Evolutionary conservation across 1,140 invertebrate species (phyloP).

Genomic region (Lutraria rhynchaena): DNA sequence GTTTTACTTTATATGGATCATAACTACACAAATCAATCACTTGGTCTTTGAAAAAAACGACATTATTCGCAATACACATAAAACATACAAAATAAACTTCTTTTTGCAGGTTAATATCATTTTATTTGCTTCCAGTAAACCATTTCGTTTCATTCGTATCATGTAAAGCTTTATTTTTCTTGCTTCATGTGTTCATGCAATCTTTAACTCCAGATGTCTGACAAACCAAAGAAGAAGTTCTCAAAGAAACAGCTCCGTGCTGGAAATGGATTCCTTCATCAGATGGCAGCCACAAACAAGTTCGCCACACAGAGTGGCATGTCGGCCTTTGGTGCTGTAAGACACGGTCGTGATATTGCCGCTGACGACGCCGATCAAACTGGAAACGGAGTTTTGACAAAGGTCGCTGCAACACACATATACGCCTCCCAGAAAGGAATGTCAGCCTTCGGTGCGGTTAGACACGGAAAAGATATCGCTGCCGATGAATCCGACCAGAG

Average conservation of each 20-base stretch:
- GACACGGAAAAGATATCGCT: slow-evolving; percentile 88
- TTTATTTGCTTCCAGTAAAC: background rate
- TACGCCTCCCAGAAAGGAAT: slow-evolving; percentile 94
- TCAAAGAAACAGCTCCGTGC: slow-evolving; percentile 94
- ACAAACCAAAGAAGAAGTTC: slow-evolving; percentile 90
- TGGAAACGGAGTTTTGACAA: slow-evolving; percentile 93
- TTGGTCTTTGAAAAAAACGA: too few relatives aligned
- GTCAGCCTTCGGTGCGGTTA: slow-evolving; percentile 90
- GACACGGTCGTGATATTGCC: slow-evolving; percentile 76
- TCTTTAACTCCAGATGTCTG: slow-evolving; percentile 55
- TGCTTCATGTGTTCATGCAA: background rate
- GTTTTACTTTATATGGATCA: too few relatives aligned
- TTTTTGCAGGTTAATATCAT: too few relatives aligned
- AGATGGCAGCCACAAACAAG: slow-evolving; percentile 89
- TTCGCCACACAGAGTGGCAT: slow-evolving; percentile 83
- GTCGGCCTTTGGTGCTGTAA: slow-evolving; percentile 69
- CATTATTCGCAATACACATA: background rate
- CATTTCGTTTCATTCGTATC: background rate
- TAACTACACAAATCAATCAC: too few relatives aligned
- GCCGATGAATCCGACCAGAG: slow-evolving; percentile 84
- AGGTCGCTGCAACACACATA: slow-evolving; percentile 97
- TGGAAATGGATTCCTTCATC: slow-evolving; percentile 93
- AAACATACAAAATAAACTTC: too few relatives aligned
- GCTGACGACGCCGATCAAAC: slow-evolving; percentile 67
- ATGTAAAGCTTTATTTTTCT: background rate